phyloP scores from a whole-genome alignment of 2,113 vertebrate genomes.

The Melanocharis versteri region DNA sequence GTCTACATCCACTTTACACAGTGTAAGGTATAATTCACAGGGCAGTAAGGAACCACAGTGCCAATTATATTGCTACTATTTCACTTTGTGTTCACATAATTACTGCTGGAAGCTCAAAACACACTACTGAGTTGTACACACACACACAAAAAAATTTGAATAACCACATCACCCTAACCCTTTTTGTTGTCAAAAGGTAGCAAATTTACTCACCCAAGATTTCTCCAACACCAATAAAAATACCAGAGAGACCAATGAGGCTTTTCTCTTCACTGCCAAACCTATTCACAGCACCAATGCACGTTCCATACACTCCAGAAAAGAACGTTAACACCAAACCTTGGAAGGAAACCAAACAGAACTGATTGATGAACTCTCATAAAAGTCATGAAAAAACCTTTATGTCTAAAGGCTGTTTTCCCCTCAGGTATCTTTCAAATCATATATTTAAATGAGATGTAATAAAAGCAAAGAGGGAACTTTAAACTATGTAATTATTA shows the following conservation, averaged over 20 bases:
- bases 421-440: not conserved
- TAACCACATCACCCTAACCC: not conserved
- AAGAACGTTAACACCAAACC: constrained; percentile 94
- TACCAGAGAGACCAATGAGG: constrained; percentile 94
- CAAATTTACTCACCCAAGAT: constrained; percentile 84
- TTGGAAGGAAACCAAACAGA: constrained; percentile 47
- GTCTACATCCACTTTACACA: not conserved
- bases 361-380: not conserved
- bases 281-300: constrained; percentile 86
- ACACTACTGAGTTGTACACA: not conserved
- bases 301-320: constrained; percentile 95
- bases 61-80: not conserved
- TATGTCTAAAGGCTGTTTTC: not conserved
- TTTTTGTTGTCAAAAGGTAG: not conserved
- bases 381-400: not conserved
- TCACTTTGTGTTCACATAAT: not conserved
- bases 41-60: not conserved
- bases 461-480: not conserved
- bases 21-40: not conserved
- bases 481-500: not conserved
- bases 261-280: constrained; percentile 91
- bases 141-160: not conserved
- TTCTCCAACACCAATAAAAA: constrained; percentile 92
- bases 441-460: not conserved
- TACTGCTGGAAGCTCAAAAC: not conserved